phyloP scores from a whole-genome alignment of 2,797 vertebrate genomes.

The Sebastes nivosus region DNA sequence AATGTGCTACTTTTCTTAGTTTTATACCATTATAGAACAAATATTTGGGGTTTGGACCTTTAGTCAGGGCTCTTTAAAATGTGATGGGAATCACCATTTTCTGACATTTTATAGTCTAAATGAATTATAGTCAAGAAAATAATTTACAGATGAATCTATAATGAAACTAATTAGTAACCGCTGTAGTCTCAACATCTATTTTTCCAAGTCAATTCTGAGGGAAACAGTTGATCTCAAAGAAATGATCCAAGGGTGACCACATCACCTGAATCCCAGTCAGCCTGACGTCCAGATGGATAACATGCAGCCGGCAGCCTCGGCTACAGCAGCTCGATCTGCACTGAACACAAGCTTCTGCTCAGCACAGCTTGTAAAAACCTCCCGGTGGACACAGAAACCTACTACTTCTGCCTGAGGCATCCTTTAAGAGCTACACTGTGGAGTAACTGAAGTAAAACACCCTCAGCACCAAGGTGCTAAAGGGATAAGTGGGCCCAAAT shows the following conservation, averaged over 20 bases:
- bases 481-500: constrained; percentile 27
- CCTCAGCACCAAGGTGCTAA: constrained; percentile 30
- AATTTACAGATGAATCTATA: not conserved
- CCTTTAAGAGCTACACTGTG: constrained; percentile 37
- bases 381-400: constrained; percentile 43
- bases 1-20: not conserved
- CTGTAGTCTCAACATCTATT: not conserved
- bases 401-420: constrained; percentile 52
- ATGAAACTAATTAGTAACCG: not conserved
- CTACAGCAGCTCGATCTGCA: constrained; percentile 22
- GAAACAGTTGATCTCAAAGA: not conserved
- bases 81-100: not conserved
- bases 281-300: not conserved
- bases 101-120: not conserved
- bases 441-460: constrained; percentile 45
- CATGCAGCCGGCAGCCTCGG: not conserved
- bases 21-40: not conserved
- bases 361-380: constrained; percentile 44
- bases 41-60: not conserved
- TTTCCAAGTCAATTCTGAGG: not conserved
- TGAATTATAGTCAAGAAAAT: not conserved
- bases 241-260: not conserved
- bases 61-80: not conserved
- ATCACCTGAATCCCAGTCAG: not conserved
- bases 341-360: constrained; percentile 43